Evolutionary conservation across 2,113 vertebrate species (phyloP).

Genomic region (Barnardius zonarius): DNA sequence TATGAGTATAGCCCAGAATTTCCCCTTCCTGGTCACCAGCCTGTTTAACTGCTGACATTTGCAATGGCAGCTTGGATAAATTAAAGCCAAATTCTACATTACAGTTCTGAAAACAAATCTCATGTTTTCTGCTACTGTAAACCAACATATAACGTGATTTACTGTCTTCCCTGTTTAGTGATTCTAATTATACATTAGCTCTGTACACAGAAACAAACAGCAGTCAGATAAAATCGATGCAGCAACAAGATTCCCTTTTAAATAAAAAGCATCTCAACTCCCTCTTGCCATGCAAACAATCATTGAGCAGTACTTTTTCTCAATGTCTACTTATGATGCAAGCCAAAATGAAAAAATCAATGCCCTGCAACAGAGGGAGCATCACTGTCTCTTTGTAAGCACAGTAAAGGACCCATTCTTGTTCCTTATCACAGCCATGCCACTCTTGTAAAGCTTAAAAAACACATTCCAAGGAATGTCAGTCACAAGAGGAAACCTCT

Average conservation of each 20-base stretch:
- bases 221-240: slow-evolving; percentile 73
- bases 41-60: not conserved
- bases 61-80: not conserved
- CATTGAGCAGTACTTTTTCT: slow-evolving; percentile 43
- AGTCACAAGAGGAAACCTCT: slow-evolving; percentile 61
- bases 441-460: slow-evolving; percentile 17
- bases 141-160: not conserved
- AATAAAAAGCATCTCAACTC: slow-evolving; percentile 67
- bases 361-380: slow-evolving; percentile 34
- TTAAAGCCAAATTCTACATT: not conserved
- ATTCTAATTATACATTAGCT: slow-evolving; percentile 66
- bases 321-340: slow-evolving; percentile 61
- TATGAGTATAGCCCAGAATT: not conserved
- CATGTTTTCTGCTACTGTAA: not conserved
- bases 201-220: slow-evolving; percentile 63
- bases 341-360: slow-evolving; percentile 57
- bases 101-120: not conserved
- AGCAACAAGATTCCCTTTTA: slow-evolving; percentile 63
- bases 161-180: slow-evolving; percentile 31
- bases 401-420: not conserved
- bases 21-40: not conserved
- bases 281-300: slow-evolving; percentile 63
- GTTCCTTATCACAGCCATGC: slow-evolving; percentile 47
- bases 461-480: slow-evolving; percentile 8
- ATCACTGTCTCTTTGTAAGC: not conserved